Conservation (phyloP, 2,888 invertebrate genomes). For the Uloborus plumipes region DNA sequence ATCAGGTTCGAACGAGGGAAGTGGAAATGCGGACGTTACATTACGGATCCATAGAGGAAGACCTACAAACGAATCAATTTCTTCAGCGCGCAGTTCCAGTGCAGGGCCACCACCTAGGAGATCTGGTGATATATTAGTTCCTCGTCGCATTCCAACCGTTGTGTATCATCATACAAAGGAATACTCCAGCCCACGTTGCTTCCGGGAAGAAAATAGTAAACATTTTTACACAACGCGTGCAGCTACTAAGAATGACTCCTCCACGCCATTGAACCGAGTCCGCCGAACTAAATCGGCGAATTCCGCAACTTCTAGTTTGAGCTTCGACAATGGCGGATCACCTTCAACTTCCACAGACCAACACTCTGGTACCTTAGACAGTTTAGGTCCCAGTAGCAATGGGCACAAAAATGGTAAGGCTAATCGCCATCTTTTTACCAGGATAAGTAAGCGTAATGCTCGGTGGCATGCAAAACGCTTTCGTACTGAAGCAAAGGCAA, state of each 20-base stretch:
- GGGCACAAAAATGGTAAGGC: conserved; percentile 46
- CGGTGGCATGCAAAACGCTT: conserved; percentile 90
- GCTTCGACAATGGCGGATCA: conserved; percentile 18
- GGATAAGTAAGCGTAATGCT: conserved; percentile 90
- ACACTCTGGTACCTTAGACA: neutral
- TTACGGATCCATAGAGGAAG: conserved; percentile 88
- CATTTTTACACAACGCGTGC: conserved; percentile 43
- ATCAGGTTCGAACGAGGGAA: conserved; percentile 16
- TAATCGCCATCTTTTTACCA: conserved; percentile 74
- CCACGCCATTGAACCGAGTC: conserved; percentile 5
- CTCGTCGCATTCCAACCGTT: conserved; percentile 57
- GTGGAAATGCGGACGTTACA: conserved; percentile 84
- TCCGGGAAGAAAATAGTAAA: conserved; percentile 47
- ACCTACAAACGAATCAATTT: conserved; percentile 44
- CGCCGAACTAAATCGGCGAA: conserved; percentile 42
- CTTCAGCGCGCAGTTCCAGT: conserved; percentile 9
- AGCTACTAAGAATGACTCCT: conserved; percentile 6
- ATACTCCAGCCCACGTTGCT: conserved; percentile 48
- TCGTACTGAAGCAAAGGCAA: conserved; percentile 96
- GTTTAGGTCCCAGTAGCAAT: conserved; percentile 12
- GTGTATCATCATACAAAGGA: conserved; percentile 56
- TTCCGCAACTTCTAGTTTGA: conserved; percentile 18
- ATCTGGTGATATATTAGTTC: conserved; percentile 58
- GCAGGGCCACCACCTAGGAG: conserved; percentile 10
- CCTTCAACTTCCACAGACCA: conserved; percentile 26